Evolutionary conservation across 2,888 invertebrate genomes (phyloP).

Genomic region (Latrodectus elegans): DNA sequence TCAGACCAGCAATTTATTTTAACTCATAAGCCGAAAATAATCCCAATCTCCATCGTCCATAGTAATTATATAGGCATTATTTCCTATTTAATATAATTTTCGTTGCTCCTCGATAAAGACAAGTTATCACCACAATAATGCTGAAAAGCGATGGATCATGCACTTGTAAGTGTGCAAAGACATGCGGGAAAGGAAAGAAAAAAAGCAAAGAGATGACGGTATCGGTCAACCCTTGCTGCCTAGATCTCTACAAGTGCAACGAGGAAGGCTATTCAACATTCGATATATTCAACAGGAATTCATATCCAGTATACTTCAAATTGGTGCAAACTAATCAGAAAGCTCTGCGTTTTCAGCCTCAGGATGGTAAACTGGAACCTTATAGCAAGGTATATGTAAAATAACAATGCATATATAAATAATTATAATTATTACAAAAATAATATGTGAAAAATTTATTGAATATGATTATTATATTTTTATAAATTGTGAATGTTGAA

Average conservation of each 20-base stretch:
- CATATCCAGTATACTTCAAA: constrained; percentile 36
- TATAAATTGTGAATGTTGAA: too few relatives aligned
- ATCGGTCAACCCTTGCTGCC: constrained; percentile 40
- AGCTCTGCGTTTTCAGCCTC: constrained; percentile 18
- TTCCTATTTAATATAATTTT: too few relatives aligned
- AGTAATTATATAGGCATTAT: too few relatives aligned
- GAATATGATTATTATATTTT: too few relatives aligned
- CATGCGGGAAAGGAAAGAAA: background rate
- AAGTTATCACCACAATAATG: background rate
- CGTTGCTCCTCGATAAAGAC: too few relatives aligned
- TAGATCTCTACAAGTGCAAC: constrained; percentile 10
- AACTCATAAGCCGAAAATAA: too few relatives aligned
- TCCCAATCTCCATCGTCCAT: too few relatives aligned
- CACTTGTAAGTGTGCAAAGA: background rate
- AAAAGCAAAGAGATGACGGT: constrained; percentile 18
- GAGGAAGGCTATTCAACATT: constrained; percentile 7
- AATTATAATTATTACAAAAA: too few relatives aligned
- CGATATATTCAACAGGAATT: constrained; percentile 36
- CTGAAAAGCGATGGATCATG: background rate
- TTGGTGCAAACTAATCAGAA: constrained; percentile 13
- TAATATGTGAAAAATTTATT: too few relatives aligned
- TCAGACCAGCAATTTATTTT: too few relatives aligned
- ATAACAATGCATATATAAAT: background rate
- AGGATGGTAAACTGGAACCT: constrained; percentile 18
- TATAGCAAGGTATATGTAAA: constrained; percentile 21